These are phyloP conservation scores for Myotis planiceps DNA, from an alignment of 2,797 vertebrate genomes.

Conservation along the genomic window DNA sequence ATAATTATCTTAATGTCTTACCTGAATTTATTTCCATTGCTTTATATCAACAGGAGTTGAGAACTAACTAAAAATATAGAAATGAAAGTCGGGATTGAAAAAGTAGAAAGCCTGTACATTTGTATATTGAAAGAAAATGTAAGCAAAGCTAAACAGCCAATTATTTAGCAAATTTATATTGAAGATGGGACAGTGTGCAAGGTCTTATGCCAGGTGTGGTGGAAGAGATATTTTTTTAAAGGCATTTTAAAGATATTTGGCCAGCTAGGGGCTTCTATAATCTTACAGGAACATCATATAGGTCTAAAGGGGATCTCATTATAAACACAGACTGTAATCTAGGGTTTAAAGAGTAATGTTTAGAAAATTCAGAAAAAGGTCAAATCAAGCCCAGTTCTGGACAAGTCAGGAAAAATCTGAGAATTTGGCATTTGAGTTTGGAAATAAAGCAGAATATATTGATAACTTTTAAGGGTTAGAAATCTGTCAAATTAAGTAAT, in stretches of 20 bases:
- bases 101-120: neutral
- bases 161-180: neutral
- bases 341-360: neutral
- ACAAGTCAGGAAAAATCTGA: neutral
- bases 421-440: neutral
- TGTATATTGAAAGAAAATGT: neutral
- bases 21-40: constrained; percentile 12
- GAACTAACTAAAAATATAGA: neutral
- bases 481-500: neutral
- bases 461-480: neutral
- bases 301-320: neutral
- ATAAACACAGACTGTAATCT: neutral
- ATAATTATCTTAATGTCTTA: neutral
- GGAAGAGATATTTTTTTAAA: neutral
- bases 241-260: neutral
- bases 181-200: neutral
- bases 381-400: neutral
- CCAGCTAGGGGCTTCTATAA: neutral
- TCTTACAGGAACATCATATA: neutral
- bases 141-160: neutral
- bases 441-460: neutral
- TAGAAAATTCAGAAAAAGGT: neutral
- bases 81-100: neutral
- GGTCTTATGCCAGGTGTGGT: neutral
- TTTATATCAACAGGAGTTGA: neutral